A percentile compares a stretch with the other conserved stretches of the same genome.
These are phyloP conservation scores for Drosophila rellima DNA, from an alignment of 2,888 invertebrate species.

Conservation along the genomic window DNA sequence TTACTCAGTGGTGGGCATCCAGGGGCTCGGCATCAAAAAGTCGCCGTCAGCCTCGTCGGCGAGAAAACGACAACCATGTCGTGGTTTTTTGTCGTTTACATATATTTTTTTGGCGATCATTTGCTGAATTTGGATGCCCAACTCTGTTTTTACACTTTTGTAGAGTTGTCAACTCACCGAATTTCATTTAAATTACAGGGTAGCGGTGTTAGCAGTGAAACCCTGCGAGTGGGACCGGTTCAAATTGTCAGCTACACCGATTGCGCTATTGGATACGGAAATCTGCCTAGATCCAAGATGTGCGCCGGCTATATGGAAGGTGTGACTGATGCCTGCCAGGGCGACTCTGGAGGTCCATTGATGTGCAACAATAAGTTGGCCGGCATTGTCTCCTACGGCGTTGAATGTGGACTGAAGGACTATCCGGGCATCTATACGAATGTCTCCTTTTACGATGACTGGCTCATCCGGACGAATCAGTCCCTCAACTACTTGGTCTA, in stretches of 20 bases:
- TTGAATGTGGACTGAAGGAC: constrained; percentile 57
- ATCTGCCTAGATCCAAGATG: constrained; percentile 60
- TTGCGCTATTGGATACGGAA: constrained; percentile 55
- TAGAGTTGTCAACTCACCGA: neutral
- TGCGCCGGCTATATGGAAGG: constrained; percentile 77
- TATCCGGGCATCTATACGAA: constrained; percentile 83
- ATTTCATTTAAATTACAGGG: constrained; percentile 22
- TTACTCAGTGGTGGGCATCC: neutral
- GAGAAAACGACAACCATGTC: no score
- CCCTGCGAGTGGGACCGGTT: constrained; percentile 53
- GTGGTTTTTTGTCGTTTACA: no score
- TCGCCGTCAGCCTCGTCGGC: no score
- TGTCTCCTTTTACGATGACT: constrained; percentile 62
- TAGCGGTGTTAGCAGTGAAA: constrained; percentile 18
- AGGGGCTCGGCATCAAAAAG: no score
- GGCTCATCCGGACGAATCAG: constrained; percentile 64
- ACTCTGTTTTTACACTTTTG: neutral
- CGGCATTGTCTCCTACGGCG: constrained; percentile 81
- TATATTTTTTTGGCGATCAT: no score
- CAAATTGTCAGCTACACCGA: constrained; percentile 51
- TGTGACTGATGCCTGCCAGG: constrained; percentile 80
- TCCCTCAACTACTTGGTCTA: constrained; percentile 62
- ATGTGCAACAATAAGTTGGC: constrained; percentile 61
- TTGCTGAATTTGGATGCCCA: no score
- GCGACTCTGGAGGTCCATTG: constrained; percentile 83